Percentiles rank a stretch among this genome's conserved stretches.
Conservation (phyloP, 2,113 vertebrate species). For the Corythornis madagascariensis region DNA sequence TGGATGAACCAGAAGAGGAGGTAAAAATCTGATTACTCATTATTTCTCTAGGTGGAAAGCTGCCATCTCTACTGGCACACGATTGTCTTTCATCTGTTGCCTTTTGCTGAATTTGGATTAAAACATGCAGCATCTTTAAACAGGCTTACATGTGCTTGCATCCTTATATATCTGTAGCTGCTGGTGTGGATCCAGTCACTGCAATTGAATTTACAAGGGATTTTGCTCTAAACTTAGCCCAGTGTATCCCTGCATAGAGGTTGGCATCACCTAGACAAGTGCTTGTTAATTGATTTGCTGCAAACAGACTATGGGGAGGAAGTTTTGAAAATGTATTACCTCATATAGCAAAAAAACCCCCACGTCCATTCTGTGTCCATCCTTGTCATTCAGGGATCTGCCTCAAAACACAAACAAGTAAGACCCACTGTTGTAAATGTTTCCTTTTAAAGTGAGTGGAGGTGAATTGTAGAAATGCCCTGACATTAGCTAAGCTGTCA, state of each 20-base stretch:
- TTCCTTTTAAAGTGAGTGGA: background rate
- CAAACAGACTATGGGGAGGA: background rate
- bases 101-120: background rate
- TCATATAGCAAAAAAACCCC: background rate
- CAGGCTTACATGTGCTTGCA: background rate
- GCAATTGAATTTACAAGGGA: background rate
- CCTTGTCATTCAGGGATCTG: background rate
- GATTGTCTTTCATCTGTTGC: background rate
- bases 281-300: background rate
- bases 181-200: background rate
- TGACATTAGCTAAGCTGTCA: background rate
- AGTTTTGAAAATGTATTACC: background rate
- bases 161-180: background rate
- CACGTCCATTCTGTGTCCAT: background rate
- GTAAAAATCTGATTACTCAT: conserved; percentile 56
- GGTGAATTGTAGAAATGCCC: background rate
- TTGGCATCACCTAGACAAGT: background rate
- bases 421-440: background rate
- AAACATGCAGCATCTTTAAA: background rate
- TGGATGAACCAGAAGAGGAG: conserved; percentile 96
- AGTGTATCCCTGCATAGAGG: background rate
- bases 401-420: background rate
- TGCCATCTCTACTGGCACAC: background rate
- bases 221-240: background rate
- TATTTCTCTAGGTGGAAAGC: background rate